Base-by-base conservation (phyloP, 1,140 invertebrate species). In the Cydia splendana region DNA sequence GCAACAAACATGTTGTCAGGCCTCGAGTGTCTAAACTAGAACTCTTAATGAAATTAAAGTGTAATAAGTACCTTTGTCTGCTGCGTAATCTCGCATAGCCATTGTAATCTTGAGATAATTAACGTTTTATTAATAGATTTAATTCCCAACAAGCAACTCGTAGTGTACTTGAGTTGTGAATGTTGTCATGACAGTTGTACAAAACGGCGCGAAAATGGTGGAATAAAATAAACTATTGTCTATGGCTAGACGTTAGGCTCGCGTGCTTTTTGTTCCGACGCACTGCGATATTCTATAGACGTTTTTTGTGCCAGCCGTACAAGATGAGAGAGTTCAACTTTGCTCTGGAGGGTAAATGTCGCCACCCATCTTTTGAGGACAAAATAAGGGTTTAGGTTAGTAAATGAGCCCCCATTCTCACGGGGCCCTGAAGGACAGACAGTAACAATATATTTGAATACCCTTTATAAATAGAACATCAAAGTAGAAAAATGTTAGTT, bases 21-120 rank as follows among this genome's bases (percentile, higher is more conserved):
- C 67, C 65, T 62, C 65, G 51, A 67, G 62, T 28, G 20, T 62
- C 18, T 65, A 65, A 48, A 28, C 18, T 15, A 65, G 45, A n/a
- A 51, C 10, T 28, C 24, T 62, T 10, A 53, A 30, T 24, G 1
- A 18, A 24, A 24, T 62, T 24, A 24, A 51, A 53, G 20, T 30
- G 7, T n/a, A n/a, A 75, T 77, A 42, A 10, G 76, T 85, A 94
- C 91, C 93, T 92, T 88, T 94, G 80, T 94, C 93, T 28, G 92
- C 91, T 30, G 87, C 81, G 86, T 93, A 93, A 85, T 94, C 93
- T 75, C 93, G 87, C 88, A 89, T 91, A 6, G 89, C 89, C 92
- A 93, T 93, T 80, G 81, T 82, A 15, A 74, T 24, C 1, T 13
- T 12, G 15, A 30, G n/a, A 45, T 18, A 65, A 65, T 28, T 53